Base-by-base conservation (phyloP, 2,888 invertebrate genomes). In the Zeuzera pyrina region DNA sequence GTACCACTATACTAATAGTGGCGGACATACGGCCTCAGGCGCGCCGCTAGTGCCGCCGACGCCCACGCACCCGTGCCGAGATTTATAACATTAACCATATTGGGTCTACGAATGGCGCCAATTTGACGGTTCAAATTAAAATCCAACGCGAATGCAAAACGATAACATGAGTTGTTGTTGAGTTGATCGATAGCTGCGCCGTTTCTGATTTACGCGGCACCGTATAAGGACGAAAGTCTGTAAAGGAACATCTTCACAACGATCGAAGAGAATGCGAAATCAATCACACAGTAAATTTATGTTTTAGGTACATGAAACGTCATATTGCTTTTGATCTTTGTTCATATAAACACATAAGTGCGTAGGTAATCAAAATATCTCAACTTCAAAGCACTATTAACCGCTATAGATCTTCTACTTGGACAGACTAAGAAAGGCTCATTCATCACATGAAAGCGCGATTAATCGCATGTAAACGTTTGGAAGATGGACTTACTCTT, bases 11-110 rank as follows among this genome's bases (percentile, higher is more conserved):
- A 33, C 36, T 39, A 35, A n/a, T n/a, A n/a, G n/a, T n/a, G n/a
- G 30, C 34, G 32, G 38, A 31, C 34, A 29, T 44, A 43, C 49
- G 56, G 58, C 58, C 57, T 53, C 52, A 54, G 66, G 63, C 66
- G 57, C 56, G 57, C 52, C 50, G 60, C 63, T 49, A 65, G 57
- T 56, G 57, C 52, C 50, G 60, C 63, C 49, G 53, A 52, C 38
- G 57, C 66, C 58, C 70, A 73, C 68, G 69, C 71, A 53, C 65
- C 38, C 35, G 36, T 49, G n/a, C n/a, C 48, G 62, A 76, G 78
- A 81, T 83, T 83, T 81, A 83, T 77, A 78, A 77, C 81, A 76
- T 78, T 73, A 77, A 68, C 81, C 78, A 76, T 77, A 79, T 79
- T 77, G 73, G 76, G 69, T 55, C 70, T 63, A 69, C 66, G 74